Evolutionary conservation across 2,113 vertebrate genomes (phyloP).

Genomic region (Notothenia rossii): DNA sequence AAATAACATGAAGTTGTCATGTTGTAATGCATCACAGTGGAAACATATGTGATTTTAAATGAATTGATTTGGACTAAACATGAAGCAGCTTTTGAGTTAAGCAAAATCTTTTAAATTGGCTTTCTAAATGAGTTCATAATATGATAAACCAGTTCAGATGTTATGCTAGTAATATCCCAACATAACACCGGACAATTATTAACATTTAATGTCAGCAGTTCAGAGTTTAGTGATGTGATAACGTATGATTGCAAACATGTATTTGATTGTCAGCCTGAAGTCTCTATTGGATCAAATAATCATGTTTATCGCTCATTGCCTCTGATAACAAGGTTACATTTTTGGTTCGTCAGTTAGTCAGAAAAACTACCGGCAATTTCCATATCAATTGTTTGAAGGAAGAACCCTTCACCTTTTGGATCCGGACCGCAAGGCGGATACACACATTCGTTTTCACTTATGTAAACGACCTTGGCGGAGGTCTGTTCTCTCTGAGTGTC

Average conservation of each 20-base stretch:
- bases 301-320: conserved; percentile 3
- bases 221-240: conserved; percentile 10
- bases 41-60: background rate
- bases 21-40: too few relatives aligned
- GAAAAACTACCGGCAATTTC: too few relatives aligned
- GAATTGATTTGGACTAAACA: conserved; percentile 7
- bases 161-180: background rate
- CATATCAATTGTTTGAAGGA: too few relatives aligned
- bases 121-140: background rate
- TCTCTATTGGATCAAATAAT: conserved; percentile 23
- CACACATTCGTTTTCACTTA: too few relatives aligned
- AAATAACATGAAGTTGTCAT: too few relatives aligned
- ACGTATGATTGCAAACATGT: background rate
- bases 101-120: background rate
- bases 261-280: background rate
- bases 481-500: too few relatives aligned
- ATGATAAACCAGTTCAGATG: background rate
- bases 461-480: too few relatives aligned
- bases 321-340: too few relatives aligned
- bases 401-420: too few relatives aligned
- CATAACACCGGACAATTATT: conserved; percentile 4
- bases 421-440: too few relatives aligned
- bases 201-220: conserved; percentile 2
- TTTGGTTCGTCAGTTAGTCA: too few relatives aligned
- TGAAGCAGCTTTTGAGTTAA: background rate